phyloP scores from a whole-genome alignment of 2,113 vertebrate genomes.

The Pachypanchax playfairii region DNA sequence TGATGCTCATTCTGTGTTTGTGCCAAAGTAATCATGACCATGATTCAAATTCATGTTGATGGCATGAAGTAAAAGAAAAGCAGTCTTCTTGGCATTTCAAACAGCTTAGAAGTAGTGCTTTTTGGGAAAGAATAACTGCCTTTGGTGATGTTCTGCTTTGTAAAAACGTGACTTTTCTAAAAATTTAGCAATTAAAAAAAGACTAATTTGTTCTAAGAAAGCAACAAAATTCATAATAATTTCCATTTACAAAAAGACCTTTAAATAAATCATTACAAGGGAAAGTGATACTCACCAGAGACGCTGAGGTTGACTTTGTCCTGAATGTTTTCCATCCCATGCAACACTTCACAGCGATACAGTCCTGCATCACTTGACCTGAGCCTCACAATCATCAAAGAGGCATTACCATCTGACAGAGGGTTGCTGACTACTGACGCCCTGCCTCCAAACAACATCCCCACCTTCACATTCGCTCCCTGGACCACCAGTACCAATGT shows the following conservation, averaged over 20 bases:
- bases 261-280: background rate
- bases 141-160: too few species aligned
- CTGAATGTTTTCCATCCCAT: conserved; percentile 88
- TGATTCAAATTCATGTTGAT: too few species aligned
- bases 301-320: conserved; percentile 80
- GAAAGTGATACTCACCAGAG: conserved; percentile 80
- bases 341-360: conserved; percentile 92
- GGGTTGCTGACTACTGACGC: conserved; percentile 82
- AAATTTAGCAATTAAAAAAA: too few species aligned
- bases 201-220: background rate
- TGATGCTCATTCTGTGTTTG: too few species aligned
- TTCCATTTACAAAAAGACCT: background rate
- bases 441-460: conserved; percentile 79
- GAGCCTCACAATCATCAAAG: conserved; percentile 81
- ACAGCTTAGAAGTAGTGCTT: too few species aligned
- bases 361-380: conserved; percentile 87
- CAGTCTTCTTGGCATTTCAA: too few species aligned
- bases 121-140: too few species aligned
- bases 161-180: too few species aligned
- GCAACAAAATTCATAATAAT: background rate
- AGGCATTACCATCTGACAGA: conserved; percentile 80
- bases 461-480: conserved; percentile 86
- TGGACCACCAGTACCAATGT: conserved; percentile 88
- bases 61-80: too few species aligned
- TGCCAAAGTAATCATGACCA: too few species aligned